Percentiles rank a stretch among this genome's conserved stretches.
Conservation (phyloP, 2,113 vertebrate genomes). For the Eptesicus fuscus region DNA sequence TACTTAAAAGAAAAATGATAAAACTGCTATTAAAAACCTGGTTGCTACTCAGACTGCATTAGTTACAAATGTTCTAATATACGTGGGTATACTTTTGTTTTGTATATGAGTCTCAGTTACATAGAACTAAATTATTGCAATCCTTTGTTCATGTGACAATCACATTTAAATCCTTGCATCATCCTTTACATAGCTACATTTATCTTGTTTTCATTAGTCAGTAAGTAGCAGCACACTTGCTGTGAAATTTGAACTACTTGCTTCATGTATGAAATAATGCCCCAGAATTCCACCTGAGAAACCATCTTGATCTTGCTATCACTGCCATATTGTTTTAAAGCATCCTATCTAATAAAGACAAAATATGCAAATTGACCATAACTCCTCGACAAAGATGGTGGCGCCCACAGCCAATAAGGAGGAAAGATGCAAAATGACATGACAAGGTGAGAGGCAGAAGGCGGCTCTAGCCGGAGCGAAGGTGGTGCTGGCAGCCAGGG, state of each 20-base stretch:
- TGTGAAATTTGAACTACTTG: neutral
- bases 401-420: no score
- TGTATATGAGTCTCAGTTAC: neutral
- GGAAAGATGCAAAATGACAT: no score
- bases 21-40: neutral
- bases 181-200: neutral
- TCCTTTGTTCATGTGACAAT: neutral
- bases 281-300: neutral
- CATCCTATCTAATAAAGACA: neutral
- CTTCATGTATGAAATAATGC: neutral
- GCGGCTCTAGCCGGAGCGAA: no score
- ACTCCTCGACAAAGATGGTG: no score
- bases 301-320: neutral
- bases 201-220: neutral
- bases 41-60: neutral
- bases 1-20: neutral
- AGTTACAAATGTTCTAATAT: neutral
- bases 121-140: neutral
- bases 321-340: neutral
- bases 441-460: no score
- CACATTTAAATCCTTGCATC: neutral
- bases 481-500: no score
- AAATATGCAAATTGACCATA: no score
- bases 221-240: neutral
- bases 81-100: neutral